Evolutionary conservation across 2,888 invertebrate genomes (phyloP).

Genomic region (Deladenus siricidicola): DNA sequence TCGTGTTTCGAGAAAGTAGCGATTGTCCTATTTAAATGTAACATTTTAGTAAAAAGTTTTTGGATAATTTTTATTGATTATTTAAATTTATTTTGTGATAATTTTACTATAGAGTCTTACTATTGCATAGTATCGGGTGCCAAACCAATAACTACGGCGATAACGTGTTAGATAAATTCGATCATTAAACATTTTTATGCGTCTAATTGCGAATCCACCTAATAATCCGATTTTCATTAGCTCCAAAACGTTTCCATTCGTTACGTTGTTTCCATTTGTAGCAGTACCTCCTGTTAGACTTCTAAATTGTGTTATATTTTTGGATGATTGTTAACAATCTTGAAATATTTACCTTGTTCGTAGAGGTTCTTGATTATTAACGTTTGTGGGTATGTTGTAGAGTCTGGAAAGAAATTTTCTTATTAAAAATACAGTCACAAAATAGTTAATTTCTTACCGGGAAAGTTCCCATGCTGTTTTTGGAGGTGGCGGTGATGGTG

Average conservation of each 20-base stretch:
- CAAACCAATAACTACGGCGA: constrained; percentile 49
- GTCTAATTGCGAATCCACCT: constrained; percentile 39
- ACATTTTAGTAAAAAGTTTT: constrained; percentile 4
- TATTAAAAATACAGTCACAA: background rate
- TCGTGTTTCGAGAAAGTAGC: constrained; percentile 44
- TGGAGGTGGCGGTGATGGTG: background rate
- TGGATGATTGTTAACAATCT: background rate
- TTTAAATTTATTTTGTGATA: background rate
- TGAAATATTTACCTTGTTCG: background rate
- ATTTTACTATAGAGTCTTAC: constrained; percentile 19
- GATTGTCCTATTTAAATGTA: constrained; percentile 39
- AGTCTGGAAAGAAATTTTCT: background rate
- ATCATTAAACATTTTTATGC: constrained; percentile 45
- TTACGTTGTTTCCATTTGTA: constrained; percentile 41
- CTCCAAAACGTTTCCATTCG: constrained; percentile 39
- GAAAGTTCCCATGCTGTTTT: background rate
- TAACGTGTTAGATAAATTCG: constrained; percentile 45
- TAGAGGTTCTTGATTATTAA: background rate
- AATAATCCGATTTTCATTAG: constrained; percentile 43
- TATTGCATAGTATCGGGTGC: constrained; percentile 46
- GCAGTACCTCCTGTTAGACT: constrained; percentile 39
- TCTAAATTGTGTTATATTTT: constrained; percentile 14
- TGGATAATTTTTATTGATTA: background rate
- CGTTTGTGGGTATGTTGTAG: background rate
- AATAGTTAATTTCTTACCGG: background rate